phyloP scores from a whole-genome alignment of 2,797 vertebrate genomes.

The Spinus pinus region DNA sequence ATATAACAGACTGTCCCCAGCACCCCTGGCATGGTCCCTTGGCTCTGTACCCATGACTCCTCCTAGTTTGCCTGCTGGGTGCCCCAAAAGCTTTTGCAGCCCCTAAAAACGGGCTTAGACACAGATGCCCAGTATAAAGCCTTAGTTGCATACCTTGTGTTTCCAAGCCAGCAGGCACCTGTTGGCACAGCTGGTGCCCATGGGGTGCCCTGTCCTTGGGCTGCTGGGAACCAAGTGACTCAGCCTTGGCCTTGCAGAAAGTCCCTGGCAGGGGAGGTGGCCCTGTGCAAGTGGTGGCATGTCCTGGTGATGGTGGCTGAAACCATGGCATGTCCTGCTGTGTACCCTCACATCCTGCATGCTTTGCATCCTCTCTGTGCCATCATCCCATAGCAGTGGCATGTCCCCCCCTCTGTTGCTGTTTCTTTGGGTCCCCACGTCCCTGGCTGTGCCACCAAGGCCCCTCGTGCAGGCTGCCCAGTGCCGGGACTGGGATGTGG shows the following conservation, averaged over 20 bases:
- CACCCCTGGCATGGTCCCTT: background rate
- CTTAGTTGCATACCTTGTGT: background rate
- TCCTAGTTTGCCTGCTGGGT: background rate
- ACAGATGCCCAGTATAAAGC: accelerated
- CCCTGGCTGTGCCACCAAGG: background rate
- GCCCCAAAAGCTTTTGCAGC: background rate
- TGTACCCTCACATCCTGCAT: accelerated
- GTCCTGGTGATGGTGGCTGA: background rate
- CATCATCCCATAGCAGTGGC: background rate
- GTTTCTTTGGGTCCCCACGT: background rate
- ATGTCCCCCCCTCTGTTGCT: accelerated
- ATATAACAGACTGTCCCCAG: background rate
- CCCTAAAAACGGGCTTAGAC: background rate
- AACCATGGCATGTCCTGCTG: accelerated
- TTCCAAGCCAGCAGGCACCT: background rate
- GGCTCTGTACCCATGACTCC: background rate
- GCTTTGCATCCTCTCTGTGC: background rate
- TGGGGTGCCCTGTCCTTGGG: background rate
- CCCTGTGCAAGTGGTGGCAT: background rate
- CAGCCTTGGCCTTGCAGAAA: background rate
- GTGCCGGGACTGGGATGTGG: background rate
- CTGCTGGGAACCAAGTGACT: background rate
- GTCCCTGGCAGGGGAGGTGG: background rate
- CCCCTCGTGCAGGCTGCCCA: accelerated
- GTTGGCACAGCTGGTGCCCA: background rate